Conservation (phyloP, 2,797 vertebrate species). For the Lophius americanus region DNA sequence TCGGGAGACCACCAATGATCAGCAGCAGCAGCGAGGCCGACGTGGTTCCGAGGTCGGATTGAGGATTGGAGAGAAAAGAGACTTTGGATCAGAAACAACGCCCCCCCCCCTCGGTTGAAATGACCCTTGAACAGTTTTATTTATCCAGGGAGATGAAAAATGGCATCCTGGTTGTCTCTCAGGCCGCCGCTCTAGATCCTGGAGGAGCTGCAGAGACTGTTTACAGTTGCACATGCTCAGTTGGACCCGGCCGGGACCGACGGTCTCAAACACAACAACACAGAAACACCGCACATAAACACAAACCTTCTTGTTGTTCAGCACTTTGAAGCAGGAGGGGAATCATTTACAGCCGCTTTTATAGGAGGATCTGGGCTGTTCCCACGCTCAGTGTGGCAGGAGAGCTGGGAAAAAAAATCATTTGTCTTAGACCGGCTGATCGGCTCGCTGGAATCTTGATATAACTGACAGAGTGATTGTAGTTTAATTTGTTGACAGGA, state of each 20-base stretch:
- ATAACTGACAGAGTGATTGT: conserved; percentile 65
- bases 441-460: conserved; percentile 74
- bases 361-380: conserved; percentile 74
- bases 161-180: conserved; percentile 39
- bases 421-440: conserved; percentile 81
- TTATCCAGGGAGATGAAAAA: conserved; percentile 63
- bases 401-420: conserved; percentile 70
- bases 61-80: conserved; percentile 38
- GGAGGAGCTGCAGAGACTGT: conserved; percentile 25
- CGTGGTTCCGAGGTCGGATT: conserved; percentile 57
- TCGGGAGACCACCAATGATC: conserved; percentile 84
- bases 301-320: conserved; percentile 67
- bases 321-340: conserved; percentile 74
- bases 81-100: conserved; percentile 75
- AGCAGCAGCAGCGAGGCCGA: conserved; percentile 74
- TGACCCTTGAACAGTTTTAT: conserved; percentile 67
- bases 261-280: conserved; percentile 54
- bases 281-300: conserved; percentile 68
- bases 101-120: conserved; percentile 58
- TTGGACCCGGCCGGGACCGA: conserved; percentile 50
- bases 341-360: conserved; percentile 74
- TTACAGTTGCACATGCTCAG: conserved; percentile 51
- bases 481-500: conserved; percentile 70
- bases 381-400: conserved; percentile 81
- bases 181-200: conserved; percentile 30